These are phyloP conservation scores for Pristionchus maxplancki DNA, from an alignment of 2,888 invertebrate species.

Conservation along the genomic window DNA sequence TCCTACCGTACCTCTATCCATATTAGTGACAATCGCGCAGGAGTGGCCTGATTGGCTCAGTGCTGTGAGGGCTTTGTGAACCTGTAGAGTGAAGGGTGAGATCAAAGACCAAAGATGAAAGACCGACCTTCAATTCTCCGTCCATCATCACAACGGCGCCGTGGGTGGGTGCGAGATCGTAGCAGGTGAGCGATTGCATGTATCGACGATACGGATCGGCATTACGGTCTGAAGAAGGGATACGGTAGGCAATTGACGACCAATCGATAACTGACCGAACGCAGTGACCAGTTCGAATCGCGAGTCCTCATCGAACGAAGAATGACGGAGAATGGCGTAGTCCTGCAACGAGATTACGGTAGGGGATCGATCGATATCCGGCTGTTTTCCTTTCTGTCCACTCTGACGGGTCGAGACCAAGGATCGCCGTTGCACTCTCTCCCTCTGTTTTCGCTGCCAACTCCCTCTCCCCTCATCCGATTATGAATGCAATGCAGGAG, in stretches of 20 bases:
- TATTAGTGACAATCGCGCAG: slow-evolving; percentile 64
- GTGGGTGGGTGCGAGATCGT: slow-evolving; percentile 73
- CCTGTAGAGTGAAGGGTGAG: slow-evolving; percentile 58
- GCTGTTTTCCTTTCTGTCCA: background rate
- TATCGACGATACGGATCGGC: slow-evolving; percentile 71
- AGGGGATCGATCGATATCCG: background rate
- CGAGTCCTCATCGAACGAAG: slow-evolving; percentile 58
- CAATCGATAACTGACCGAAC: slow-evolving; percentile 60
- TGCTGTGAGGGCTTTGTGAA: slow-evolving; percentile 70
- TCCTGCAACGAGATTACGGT: slow-evolving; percentile 62
- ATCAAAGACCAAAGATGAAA: background rate
- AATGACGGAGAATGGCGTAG: slow-evolving; percentile 73
- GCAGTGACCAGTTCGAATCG: slow-evolving; percentile 68
- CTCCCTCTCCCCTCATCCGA: background rate
- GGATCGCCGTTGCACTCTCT: background rate
- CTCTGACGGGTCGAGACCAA: background rate
- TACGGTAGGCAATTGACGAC: background rate
- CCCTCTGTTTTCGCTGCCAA: background rate
- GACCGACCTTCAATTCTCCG: slow-evolving; percentile 61
- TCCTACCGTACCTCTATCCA: slow-evolving; percentile 53
- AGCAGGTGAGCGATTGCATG: slow-evolving; percentile 74
- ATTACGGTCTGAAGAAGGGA: slow-evolving; percentile 59
- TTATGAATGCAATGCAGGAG: slow-evolving; percentile 20
- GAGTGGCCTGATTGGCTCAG: slow-evolving; percentile 67
- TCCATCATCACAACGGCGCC: slow-evolving; percentile 72